Evolutionary conservation across 2,797 vertebrate genomes (phyloP).

Genomic region (Hydrocynus forskahlii): DNA sequence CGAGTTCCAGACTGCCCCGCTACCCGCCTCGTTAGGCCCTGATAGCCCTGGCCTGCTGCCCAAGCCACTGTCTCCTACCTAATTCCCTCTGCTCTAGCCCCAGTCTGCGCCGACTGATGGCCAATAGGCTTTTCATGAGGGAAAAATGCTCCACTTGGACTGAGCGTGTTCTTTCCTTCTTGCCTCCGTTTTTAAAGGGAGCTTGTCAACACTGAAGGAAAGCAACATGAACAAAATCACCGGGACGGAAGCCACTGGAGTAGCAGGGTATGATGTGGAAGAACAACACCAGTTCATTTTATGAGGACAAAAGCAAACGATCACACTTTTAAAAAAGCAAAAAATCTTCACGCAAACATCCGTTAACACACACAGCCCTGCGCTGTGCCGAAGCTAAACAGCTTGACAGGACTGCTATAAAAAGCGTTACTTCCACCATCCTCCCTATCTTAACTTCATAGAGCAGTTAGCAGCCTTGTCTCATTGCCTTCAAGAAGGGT

Average conservation of each 20-base stretch:
- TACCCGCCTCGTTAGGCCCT: slow-evolving; percentile 38
- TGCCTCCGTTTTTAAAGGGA: slow-evolving; percentile 15
- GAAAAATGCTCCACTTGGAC: slow-evolving; percentile 27
- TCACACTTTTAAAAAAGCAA: neutral
- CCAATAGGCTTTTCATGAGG: slow-evolving; percentile 38
- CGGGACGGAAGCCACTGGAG: neutral
- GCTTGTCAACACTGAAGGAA: slow-evolving; percentile 14
- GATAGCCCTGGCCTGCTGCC: slow-evolving; percentile 36
- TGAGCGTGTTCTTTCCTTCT: slow-evolving; percentile 7
- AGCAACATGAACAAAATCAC: slow-evolving; percentile 15
- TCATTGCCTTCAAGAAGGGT: slow-evolving; percentile 1
- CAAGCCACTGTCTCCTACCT: slow-evolving; percentile 54
- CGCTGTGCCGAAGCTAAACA: neutral
- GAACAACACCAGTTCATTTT: slow-evolving; percentile 6
- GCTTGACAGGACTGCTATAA: neutral
- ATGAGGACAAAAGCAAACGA: neutral
- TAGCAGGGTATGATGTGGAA: slow-evolving; percentile 9
- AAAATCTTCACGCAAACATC: neutral
- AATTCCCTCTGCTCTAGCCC: slow-evolving; percentile 46
- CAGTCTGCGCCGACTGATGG: slow-evolving; percentile 36
- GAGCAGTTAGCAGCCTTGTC: slow-evolving; percentile 22
- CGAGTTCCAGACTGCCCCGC: slow-evolving; percentile 22
- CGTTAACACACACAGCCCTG: slow-evolving; percentile 4
- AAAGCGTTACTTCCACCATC: neutral
- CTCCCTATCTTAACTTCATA: slow-evolving; percentile 11